phyloP scores from a whole-genome alignment of 2,888 invertebrate genomes.

The Amaurobius ferox region DNA sequence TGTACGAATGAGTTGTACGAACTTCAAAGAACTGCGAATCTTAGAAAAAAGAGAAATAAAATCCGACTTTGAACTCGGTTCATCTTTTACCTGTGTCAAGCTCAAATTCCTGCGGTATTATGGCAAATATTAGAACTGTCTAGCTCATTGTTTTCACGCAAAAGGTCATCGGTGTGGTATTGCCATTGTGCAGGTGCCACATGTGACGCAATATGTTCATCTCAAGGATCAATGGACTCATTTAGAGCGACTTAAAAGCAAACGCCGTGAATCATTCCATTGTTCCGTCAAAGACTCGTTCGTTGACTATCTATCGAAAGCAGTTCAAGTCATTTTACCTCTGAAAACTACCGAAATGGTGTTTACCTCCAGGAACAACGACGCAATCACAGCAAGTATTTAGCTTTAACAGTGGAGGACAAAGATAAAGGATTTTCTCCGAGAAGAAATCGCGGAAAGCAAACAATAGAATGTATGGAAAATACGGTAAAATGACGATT shows the following conservation, averaged over 20 bases:
- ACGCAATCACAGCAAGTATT: no score
- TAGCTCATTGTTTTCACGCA: not conserved
- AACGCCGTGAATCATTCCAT: not conserved
- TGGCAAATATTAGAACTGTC: not conserved
- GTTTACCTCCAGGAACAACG: no score
- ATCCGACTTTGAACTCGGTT: not conserved
- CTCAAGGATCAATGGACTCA: not conserved
- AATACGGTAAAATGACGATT: no score
- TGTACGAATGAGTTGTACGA: no score
- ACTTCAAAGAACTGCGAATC: no score
- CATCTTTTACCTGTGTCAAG: not conserved
- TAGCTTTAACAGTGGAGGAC: no score
- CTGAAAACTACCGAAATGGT: not conserved
- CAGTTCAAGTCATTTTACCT: not conserved
- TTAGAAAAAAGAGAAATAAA: no score
- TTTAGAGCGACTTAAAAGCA: not conserved
- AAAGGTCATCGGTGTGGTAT: constrained; percentile 1
- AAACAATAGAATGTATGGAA: no score
- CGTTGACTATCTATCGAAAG: not conserved
- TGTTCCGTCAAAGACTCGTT: not conserved
- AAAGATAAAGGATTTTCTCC: no score
- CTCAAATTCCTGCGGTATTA: not conserved
- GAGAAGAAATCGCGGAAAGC: no score
- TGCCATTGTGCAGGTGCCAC: not conserved
- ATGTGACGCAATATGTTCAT: constrained; percentile 9